These are phyloP conservation scores for rat (Rattus norvegicus) DNA, from an alignment of 2,113 vertebrate species.

Conservation along the genomic window DNA sequence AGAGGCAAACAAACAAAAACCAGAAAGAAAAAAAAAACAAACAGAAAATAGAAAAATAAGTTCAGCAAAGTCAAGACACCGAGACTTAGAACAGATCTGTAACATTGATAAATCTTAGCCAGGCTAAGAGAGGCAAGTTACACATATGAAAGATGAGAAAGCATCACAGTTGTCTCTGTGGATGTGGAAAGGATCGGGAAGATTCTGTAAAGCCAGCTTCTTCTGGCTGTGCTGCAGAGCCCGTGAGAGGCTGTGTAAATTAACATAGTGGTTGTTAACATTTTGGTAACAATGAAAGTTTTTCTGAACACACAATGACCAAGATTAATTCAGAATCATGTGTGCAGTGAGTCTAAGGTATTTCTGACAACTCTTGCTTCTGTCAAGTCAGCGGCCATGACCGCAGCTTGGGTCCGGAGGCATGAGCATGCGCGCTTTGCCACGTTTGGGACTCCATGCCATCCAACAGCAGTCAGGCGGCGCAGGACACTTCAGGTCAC, in stretches of 20 bases:
- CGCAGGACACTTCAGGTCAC: neutral
- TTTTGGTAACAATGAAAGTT: neutral
- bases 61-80: neutral
- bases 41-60: neutral
- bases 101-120: neutral
- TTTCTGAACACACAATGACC: neutral
- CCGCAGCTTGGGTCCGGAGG: neutral
- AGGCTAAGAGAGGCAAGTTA: neutral
- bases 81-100: neutral
- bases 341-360: neutral
- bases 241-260: neutral
- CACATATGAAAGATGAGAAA: neutral
- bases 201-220: neutral
- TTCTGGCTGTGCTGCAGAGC: no score
- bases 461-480: no score
- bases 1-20: neutral
- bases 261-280: neutral
- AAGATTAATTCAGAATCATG: neutral
- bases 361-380: neutral
- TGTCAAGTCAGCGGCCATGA: no score
- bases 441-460: no score
- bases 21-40: neutral
- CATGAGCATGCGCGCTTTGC: no score
- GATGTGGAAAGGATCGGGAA: neutral
- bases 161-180: neutral